These are phyloP conservation scores for Xyrauchen texanus DNA, from an alignment of 2,113 vertebrate species.

Conservation along the genomic window DNA sequence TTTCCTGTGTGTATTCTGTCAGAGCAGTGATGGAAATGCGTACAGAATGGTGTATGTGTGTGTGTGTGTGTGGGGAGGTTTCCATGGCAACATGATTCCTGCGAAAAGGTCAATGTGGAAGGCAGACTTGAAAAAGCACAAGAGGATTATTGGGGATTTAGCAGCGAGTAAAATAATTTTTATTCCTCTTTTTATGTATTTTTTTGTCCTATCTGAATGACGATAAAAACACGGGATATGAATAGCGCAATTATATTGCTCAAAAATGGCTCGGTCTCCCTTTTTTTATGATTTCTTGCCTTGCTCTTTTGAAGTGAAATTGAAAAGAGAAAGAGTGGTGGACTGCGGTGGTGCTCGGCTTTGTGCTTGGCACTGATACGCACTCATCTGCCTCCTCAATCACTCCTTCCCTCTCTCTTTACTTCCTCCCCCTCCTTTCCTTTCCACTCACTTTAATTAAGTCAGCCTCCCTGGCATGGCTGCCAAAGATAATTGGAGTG, in stretches of 20 bases:
- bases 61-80: conserved; percentile 50
- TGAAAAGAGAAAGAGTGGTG: conserved; percentile 78
- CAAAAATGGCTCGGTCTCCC: conserved; percentile 60
- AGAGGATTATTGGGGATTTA: conserved; percentile 71
- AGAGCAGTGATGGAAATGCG: conserved; percentile 59
- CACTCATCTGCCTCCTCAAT: conserved; percentile 75
- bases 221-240: conserved; percentile 68
- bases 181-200: conserved; percentile 68
- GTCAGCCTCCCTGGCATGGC: conserved; percentile 80
- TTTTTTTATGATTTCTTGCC: conserved; percentile 75
- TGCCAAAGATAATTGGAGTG: conserved; percentile 84
- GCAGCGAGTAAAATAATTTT: conserved; percentile 66
- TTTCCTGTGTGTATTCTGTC: conserved; percentile 54
- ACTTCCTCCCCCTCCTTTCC: conserved; percentile 63
- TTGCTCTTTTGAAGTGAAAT: conserved; percentile 76
- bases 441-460: conserved; percentile 85
- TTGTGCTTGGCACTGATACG: conserved; percentile 81
- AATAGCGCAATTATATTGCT: conserved; percentile 76
- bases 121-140: conserved; percentile 72
- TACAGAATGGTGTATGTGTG: conserved; percentile 37
- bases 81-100: conserved; percentile 79
- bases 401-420: conserved; percentile 63
- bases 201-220: conserved; percentile 66
- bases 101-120: conserved; percentile 77
- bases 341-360: conserved; percentile 65